These are phyloP conservation scores for Pseudopleuronectes americanus DNA, from an alignment of 2,797 vertebrate species.

Conservation along the genomic window DNA sequence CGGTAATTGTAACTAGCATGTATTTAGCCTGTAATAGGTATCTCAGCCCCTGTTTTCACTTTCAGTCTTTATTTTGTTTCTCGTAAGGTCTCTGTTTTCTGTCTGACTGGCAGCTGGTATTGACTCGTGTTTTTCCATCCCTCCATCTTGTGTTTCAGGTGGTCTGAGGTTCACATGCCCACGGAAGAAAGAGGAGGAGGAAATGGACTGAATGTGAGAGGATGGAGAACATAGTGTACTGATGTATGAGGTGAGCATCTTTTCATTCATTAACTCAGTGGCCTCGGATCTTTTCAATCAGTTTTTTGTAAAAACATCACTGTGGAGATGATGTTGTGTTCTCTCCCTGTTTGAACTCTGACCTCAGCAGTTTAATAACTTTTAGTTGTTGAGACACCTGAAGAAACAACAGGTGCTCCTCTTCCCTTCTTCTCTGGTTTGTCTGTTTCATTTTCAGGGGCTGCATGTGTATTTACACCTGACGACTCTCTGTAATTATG, in stretches of 20 bases:
- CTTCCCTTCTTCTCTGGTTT: no score
- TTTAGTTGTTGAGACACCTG: no score
- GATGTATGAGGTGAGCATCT: conserved; percentile 48
- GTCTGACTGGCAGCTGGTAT: conserved; percentile 1
- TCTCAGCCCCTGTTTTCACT: neutral
- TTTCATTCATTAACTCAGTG: neutral
- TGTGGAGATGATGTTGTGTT: neutral
- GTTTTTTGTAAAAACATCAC: no score
- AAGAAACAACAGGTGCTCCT: no score
- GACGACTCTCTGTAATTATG: no score
- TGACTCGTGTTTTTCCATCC: conserved; percentile 26
- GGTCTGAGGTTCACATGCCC: conserved; percentile 7
- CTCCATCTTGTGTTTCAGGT: conserved; percentile 52
- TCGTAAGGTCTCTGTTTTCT: neutral
- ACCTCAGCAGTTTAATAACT: neutral
- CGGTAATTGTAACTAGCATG: no score
- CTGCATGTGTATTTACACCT: no score
- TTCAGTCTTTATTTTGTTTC: neutral
- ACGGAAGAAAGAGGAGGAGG: conserved; percentile 13
- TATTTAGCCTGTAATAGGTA: neutral
- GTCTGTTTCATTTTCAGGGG: no score
- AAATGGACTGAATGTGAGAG: neutral
- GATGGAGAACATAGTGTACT: conserved; percentile 37
- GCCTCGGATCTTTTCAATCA: neutral
- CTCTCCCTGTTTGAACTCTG: neutral